These are phyloP conservation scores for Euproctis similis DNA, from an alignment of 2,888 invertebrate genomes.

Conservation along the genomic window DNA sequence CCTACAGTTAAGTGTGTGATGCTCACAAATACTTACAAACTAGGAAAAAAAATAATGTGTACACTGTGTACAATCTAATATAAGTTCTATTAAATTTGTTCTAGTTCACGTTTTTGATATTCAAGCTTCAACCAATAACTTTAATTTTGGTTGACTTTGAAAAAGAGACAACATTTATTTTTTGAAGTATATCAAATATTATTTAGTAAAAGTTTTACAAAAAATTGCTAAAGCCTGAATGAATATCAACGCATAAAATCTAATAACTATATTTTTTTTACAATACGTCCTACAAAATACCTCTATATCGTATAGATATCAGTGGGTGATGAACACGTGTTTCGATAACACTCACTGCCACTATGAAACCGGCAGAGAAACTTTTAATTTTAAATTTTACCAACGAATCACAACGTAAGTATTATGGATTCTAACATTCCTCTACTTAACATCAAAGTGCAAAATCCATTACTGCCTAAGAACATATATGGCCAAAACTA, in stretches of 20 bases:
- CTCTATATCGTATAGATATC: no score
- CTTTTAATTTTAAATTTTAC: no score
- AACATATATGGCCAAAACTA: constrained; percentile 17
- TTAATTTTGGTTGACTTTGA: no score
- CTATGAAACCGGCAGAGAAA: no score
- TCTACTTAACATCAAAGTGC: constrained; percentile 5
- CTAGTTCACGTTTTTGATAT: constrained; percentile 14
- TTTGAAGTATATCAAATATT: no score
- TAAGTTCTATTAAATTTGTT: constrained; percentile 1
- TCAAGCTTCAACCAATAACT: constrained; percentile 1
- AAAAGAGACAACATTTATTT: no score
- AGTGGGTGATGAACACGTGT: constrained; percentile 23
- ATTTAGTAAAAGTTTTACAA: background rate
- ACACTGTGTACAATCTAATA: constrained; percentile 20
- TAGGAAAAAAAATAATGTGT: constrained; percentile 17
- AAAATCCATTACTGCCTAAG: constrained; percentile 14
- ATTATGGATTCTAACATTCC: constrained; percentile 3
- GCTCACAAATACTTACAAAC: constrained; percentile 27
- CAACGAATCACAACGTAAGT: background rate
- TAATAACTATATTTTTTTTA: constrained; percentile 12
- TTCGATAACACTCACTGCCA: constrained; percentile 19
- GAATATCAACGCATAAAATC: constrained; percentile 3
- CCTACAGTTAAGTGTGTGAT: constrained; percentile 52
- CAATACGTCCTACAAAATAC: constrained; percentile 17
- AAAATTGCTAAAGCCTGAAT: constrained; percentile 5